phyloP scores from a whole-genome alignment of 2,888 invertebrate genomes.

The Hedychridium roseum region DNA sequence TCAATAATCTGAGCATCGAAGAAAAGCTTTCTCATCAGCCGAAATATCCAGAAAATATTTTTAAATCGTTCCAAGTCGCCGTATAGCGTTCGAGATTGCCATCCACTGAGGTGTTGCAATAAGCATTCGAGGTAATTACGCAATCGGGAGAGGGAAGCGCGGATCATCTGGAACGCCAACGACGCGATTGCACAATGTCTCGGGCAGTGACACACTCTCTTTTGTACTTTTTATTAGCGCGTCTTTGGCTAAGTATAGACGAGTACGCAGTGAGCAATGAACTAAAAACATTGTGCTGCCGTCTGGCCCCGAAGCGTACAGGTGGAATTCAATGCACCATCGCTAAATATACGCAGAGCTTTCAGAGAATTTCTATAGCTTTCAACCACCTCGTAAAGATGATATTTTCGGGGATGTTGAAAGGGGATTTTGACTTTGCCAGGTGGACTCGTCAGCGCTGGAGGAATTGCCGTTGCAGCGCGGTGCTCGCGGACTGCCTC shows the following conservation, averaged over 20 bases:
- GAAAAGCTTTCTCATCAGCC: too few relatives aligned
- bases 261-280: slow-evolving; percentile 14
- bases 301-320: too few relatives aligned
- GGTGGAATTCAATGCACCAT: too few relatives aligned
- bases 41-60: too few relatives aligned
- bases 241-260: slow-evolving; percentile 38
- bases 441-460: slow-evolving; percentile 72
- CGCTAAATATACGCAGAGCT: too few relatives aligned
- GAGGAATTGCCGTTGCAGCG: slow-evolving; percentile 64
- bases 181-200: slow-evolving; percentile 31
- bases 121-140: too few relatives aligned
- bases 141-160: too few relatives aligned
- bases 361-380: too few relatives aligned
- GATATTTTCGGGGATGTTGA: neutral
- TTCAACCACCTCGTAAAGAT: neutral
- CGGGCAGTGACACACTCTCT: slow-evolving; percentile 38
- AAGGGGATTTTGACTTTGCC: slow-evolving; percentile 10
- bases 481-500: slow-evolving; percentile 56
- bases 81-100: too few relatives aligned
- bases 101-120: too few relatives aligned
- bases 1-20: too few relatives aligned
- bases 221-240: slow-evolving; percentile 30
- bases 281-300: slow-evolving; percentile 21
- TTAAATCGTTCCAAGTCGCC: too few relatives aligned
- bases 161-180: slow-evolving; percentile 37